phyloP scores from a whole-genome alignment of 2,888 invertebrate genomes.

The Chloromyia formosa region DNA sequence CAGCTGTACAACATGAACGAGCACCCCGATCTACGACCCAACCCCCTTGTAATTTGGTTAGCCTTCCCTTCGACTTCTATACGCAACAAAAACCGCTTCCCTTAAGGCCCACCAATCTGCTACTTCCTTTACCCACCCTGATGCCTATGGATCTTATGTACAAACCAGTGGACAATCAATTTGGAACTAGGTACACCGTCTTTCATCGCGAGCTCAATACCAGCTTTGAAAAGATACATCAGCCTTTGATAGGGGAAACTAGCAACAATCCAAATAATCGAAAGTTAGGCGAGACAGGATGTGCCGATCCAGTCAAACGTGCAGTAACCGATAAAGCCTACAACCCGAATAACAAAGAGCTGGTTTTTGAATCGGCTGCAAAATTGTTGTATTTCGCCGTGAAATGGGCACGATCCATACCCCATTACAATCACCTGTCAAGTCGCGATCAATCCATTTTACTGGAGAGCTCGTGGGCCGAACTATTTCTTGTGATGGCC shows the following conservation, averaged over 20 bases:
- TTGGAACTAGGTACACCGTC: background rate
- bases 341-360: constrained; percentile 60
- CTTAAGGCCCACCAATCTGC: constrained; percentile 22
- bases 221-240: background rate
- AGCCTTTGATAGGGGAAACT: background rate
- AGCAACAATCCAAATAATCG: background rate
- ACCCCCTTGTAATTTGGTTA: constrained; percentile 58
- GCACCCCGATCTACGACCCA: constrained; percentile 72
- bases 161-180: constrained; percentile 52
- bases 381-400: constrained; percentile 80
- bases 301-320: background rate
- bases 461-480: constrained; percentile 83
- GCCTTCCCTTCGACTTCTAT: constrained; percentile 40
- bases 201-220: background rate
- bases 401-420: constrained; percentile 82
- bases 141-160: constrained; percentile 35
- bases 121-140: constrained; percentile 33
- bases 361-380: constrained; percentile 75
- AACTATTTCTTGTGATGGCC: constrained; percentile 82
- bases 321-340: background rate
- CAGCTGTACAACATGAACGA: constrained; percentile 92
- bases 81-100: constrained; percentile 15
- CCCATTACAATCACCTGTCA: constrained; percentile 75
- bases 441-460: constrained; percentile 74
- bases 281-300: background rate